Conservation (phyloP, 2,113 vertebrate species). For the Rhinoderma darwinii region DNA sequence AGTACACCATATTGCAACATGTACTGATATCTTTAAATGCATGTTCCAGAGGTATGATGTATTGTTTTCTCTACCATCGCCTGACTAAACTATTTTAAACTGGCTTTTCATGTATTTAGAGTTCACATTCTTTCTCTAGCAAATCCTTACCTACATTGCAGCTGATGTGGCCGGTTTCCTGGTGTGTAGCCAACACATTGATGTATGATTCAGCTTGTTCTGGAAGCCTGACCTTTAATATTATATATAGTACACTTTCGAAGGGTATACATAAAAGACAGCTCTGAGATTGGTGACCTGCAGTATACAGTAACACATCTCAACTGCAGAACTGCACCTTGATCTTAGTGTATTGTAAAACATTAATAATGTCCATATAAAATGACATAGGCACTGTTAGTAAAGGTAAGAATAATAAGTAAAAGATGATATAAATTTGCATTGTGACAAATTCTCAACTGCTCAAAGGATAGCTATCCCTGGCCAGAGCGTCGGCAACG, state of each 20-base stretch:
- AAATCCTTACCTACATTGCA: slow-evolving; percentile 28
- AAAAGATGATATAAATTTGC: too few species aligned
- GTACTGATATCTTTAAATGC: neutral
- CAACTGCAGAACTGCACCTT: neutral
- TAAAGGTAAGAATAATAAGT: too few species aligned
- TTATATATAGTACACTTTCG: neutral
- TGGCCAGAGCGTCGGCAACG: too few species aligned
- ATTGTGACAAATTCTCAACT: too few species aligned
- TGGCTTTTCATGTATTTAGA: slow-evolving; percentile 31
- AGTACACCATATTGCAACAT: neutral
- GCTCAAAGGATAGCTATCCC: too few species aligned
- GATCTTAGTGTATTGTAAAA: too few species aligned
- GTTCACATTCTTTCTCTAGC: slow-evolving; percentile 35
- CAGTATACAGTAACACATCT: neutral
- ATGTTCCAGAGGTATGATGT: neutral
- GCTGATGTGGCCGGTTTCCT: neutral
- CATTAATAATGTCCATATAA: too few species aligned
- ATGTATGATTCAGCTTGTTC: slow-evolving; percentile 11
- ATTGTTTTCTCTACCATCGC: slow-evolving; percentile 3
- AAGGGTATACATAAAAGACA: neutral
- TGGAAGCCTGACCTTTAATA: neutral
- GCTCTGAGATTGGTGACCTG: neutral
- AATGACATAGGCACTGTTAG: too few species aligned
- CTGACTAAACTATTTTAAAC: slow-evolving; percentile 29
- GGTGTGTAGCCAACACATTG: neutral